These are phyloP conservation scores for Oreochromis spilurus DNA, from an alignment of 2,113 vertebrate genomes.

Conservation along the genomic window DNA sequence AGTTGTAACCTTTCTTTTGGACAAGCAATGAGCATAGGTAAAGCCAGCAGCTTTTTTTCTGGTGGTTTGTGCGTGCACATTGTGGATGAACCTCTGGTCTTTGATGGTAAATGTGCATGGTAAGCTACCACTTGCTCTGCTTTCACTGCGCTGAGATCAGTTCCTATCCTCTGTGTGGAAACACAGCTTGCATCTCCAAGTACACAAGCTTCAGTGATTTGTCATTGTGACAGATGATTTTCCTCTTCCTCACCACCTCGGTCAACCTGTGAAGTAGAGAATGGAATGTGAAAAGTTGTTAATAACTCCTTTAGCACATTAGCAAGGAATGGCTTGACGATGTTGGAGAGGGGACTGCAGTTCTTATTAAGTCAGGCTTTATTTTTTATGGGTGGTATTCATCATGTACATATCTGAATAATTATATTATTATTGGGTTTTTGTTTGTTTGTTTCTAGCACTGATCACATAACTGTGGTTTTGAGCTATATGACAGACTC, in stretches of 20 bases:
- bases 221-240: background rate
- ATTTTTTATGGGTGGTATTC: background rate
- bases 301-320: background rate
- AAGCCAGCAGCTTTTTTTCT: background rate
- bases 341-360: background rate
- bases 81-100: background rate
- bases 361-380: background rate
- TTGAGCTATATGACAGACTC: background rate
- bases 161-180: background rate
- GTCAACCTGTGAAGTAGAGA: background rate
- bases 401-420: background rate
- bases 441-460: background rate
- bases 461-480: background rate
- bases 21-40: background rate
- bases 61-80: background rate
- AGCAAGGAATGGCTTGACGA: background rate
- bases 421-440: background rate
- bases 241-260: background rate
- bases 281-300: background rate
- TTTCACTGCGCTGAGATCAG: background rate
- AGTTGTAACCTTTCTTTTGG: background rate
- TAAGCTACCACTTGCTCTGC: background rate
- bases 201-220: background rate
- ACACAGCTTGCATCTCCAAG: background rate
- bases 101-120: background rate